Evolutionary conservation across 2,797 vertebrate species (phyloP).

Genomic region (Cercopithecus petaurista): DNA sequence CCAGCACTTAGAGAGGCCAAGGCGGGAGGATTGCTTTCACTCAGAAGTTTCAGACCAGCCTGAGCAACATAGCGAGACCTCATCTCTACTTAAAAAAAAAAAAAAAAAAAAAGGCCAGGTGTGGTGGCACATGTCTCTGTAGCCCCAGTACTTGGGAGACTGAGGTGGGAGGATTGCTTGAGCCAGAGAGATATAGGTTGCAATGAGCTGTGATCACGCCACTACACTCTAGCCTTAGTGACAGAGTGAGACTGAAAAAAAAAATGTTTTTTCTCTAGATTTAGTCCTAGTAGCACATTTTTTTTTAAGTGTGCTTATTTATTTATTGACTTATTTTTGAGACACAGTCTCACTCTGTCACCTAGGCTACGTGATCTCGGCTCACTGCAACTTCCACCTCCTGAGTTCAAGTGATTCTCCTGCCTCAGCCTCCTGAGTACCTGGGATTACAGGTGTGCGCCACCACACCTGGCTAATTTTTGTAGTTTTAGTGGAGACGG

Average conservation of each 20-base stretch:
- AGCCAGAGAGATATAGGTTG: background rate
- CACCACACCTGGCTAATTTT: background rate
- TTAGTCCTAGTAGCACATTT: slow-evolving; percentile 28
- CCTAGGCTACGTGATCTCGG: rapidly evolving
- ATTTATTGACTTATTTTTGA: background rate
- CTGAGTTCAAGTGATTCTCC: background rate
- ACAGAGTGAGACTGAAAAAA: background rate
- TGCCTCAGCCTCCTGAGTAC: background rate
- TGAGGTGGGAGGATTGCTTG: background rate
- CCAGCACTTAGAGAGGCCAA: background rate
- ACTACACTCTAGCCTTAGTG: background rate
- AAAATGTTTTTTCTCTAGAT: background rate
- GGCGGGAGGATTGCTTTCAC: background rate
- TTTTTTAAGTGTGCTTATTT: background rate
- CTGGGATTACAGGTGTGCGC: background rate
- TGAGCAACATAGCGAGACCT: background rate
- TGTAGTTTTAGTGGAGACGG: background rate
- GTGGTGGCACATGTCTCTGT: background rate
- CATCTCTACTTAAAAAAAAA: background rate
- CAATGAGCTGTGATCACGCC: background rate
- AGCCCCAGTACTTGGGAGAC: background rate
- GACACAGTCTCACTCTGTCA: background rate
- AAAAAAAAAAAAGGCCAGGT: background rate
- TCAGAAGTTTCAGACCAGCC: background rate
- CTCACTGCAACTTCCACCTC: background rate